Evolutionary conservation across 2,113 vertebrate genomes (phyloP).

Genomic region (Marcusenius ussheri): DNA sequence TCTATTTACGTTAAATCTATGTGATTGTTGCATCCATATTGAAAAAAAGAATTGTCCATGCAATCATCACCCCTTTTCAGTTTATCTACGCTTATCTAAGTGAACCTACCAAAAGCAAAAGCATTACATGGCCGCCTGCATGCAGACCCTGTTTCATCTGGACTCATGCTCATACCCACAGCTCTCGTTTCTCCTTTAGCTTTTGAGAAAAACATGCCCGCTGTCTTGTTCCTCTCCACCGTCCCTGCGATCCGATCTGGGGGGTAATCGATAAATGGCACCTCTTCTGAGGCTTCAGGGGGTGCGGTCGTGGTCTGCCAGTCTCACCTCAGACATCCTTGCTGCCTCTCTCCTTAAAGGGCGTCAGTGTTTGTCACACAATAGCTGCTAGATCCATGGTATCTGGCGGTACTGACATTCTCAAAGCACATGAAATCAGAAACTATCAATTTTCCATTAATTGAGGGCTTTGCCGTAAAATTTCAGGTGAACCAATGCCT

Average conservation of each 20-base stretch:
- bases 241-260: background rate
- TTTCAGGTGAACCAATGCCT: background rate
- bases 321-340: background rate
- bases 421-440: conserved; percentile 20
- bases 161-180: background rate
- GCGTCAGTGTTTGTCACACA: conserved; percentile 5
- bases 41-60: background rate
- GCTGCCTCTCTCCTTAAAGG: conserved; percentile 1
- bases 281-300: background rate
- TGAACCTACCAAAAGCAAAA: conserved; percentile 7
- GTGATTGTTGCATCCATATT: conserved; percentile 2
- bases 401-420: conserved; percentile 31
- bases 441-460: background rate
- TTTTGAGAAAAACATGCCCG: background rate
- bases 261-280: conserved; percentile 22
- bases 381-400: conserved; percentile 36
- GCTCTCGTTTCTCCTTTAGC: background rate
- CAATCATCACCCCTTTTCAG: background rate
- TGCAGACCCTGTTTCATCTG: background rate
- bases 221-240: background rate
- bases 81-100: conserved; percentile 35
- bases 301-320: background rate
- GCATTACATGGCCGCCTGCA: background rate
- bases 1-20: conserved; percentile 33
- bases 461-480: background rate